Evolutionary conservation across 2,888 invertebrate genomes (phyloP), one percentile per base, ranked within the genome.

Genomic region (Mesorhabditis belari): DNA sequence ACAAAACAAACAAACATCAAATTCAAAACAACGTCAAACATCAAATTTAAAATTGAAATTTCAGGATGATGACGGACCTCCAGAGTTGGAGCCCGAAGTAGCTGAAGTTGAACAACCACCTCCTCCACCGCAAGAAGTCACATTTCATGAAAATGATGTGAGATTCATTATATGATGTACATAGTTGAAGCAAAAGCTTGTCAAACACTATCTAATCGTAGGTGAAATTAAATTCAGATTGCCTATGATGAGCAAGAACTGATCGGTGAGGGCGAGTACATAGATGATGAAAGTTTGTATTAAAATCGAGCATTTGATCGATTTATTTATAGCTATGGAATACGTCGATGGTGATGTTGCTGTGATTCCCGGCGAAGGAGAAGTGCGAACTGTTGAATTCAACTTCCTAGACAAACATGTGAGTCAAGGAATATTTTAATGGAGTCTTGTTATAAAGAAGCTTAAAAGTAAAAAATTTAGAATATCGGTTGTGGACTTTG

Each of bases 401-500:
- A 76, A 73, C 57, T 76, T 73, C 55, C 67, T 74, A 25, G 72
- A 75, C 61, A 66, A 58, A 9, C 66, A 35, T n/a, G 44, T 35
- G 56, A 58, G 54, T 24, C n/a, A n/a, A n/a, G n/a, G n/a, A n/a
- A n/a, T n/a, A n/a, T n/a, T n/a, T n/a, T n/a, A n/a, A n/a, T n/a
- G n/a, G n/a, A n/a, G n/a, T n/a, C n/a, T n/a, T n/a, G n/a, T n/a
- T n/a, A n/a, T n/a, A n/a, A n/a, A n/a, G n/a, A n/a, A n/a, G n/a
- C n/a, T n/a, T n/a, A n/a, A n/a, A n/a, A n/a, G n/a, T n/a, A n/a
- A n/a, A n/a, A n/a, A n/a, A n/a, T 35, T 35, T 35, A 70, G 57
- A 66, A 79, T 60, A 66, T 80, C 53, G 72, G 77, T 60, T 80
- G 80, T 54, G 80, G 79, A 1, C 61, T 80, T 26, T 80, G 80